phyloP scores from a whole-genome alignment of 2,113 vertebrate genomes.

The Oceanodroma tethys region DNA sequence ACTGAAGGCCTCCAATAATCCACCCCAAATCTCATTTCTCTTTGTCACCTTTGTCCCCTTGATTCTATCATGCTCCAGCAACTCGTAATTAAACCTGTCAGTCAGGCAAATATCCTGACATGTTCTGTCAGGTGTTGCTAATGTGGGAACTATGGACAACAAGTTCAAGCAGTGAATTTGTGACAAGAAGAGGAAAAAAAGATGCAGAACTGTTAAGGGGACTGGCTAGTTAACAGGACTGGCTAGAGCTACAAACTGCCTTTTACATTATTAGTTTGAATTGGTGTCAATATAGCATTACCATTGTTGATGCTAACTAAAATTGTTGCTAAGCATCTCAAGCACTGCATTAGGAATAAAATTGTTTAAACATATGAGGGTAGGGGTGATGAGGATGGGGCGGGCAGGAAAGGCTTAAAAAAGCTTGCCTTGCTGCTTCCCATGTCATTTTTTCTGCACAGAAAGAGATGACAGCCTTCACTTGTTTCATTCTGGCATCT shows the following conservation, averaged over 20 bases:
- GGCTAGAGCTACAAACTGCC: not conserved
- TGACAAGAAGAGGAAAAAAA: not conserved
- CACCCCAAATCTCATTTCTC: not conserved
- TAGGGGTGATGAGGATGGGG: not conserved
- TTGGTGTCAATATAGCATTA: not conserved
- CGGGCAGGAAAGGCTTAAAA: not conserved
- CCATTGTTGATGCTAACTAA: not conserved
- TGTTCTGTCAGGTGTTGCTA: not conserved
- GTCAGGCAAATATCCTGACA: not conserved
- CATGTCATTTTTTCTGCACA: not conserved
- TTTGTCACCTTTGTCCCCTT: not conserved
- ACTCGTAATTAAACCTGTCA: conserved; percentile 43
- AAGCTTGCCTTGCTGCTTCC: not conserved
- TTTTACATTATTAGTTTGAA: not conserved
- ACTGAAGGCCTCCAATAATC: not conserved
- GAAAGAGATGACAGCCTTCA: not conserved
- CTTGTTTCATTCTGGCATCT: not conserved
- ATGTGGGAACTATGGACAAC: not conserved
- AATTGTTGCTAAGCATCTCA: not conserved
- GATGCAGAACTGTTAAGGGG: not conserved
- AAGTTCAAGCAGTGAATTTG: not conserved
- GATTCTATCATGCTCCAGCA: not conserved
- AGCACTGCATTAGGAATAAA: not conserved
- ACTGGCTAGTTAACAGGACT: not conserved
- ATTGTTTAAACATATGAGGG: not conserved